These are phyloP conservation scores for Hypsibius dujardini DNA, from an alignment of 1,140 invertebrate species.

Conservation along the genomic window DNA sequence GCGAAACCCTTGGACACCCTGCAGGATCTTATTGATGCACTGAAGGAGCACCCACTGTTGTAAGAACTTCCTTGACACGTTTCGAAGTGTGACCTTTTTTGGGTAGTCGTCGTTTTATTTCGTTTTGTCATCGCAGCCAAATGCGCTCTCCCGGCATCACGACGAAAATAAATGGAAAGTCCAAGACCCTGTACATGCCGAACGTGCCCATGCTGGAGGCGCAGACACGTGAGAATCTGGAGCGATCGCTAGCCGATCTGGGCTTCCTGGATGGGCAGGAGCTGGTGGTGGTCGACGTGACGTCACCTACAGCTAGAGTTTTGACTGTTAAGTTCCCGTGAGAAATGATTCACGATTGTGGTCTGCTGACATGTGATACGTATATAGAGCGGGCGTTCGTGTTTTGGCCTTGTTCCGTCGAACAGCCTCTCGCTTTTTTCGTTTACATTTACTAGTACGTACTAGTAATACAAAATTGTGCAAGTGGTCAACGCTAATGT, in stretches of 20 bases:
- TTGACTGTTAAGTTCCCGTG: constrained; percentile 26
- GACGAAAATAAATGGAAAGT: constrained; percentile 56
- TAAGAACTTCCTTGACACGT: constrained; percentile 47
- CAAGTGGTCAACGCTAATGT: too few species aligned
- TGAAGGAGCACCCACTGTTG: constrained; percentile 53
- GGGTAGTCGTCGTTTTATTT: not conserved
- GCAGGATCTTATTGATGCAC: constrained; percentile 58
- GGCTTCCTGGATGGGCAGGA: constrained; percentile 60
- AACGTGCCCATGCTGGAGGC: constrained; percentile 63
- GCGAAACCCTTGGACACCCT: constrained; percentile 50
- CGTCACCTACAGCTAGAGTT: constrained; percentile 57
- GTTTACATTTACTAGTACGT: too few species aligned
- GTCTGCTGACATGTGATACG: too few species aligned
- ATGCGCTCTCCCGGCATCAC: constrained; percentile 50
- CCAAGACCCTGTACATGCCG: constrained; percentile 78
- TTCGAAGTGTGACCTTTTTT: not conserved
- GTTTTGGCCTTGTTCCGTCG: too few species aligned
- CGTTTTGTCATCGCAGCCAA: constrained; percentile 34
- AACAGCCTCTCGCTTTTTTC: too few species aligned
- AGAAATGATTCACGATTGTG: too few species aligned
- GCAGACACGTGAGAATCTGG: constrained; percentile 61
- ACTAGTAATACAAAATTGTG: too few species aligned
- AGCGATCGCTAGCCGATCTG: constrained; percentile 58
- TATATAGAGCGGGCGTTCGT: too few species aligned
- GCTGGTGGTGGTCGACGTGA: constrained; percentile 70